Evolutionary conservation across 2,797 vertebrate genomes (phyloP), one percentile per base, ranked within the genome.

Genomic region (Denticeps clupeoides): DNA sequence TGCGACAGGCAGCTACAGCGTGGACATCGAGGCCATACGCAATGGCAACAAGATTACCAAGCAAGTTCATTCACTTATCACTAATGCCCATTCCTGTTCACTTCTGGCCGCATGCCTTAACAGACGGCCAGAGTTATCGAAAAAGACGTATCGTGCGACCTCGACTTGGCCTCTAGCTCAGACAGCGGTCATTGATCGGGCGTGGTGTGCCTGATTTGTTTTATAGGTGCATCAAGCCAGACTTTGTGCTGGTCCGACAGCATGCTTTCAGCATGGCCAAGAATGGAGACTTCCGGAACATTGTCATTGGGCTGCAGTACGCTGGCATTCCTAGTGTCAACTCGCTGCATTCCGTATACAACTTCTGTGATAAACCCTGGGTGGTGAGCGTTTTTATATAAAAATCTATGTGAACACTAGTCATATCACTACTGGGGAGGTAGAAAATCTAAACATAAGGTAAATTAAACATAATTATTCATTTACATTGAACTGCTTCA

Each of bases 341-440:
- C 80, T 87, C 89, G 32, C 60, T 93, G 61, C 90, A 90, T 70
- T 91, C 90, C 3, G 81, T 92, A 55, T 93, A 93, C 79, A 93
- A 91, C 75, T 93, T 93, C 75, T 93, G 90, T 60, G 88, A 92
- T 79, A 93, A 93, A 68, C 90, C 90, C 21, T 92, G 90, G 90
- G 86, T 93, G 87, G 90, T 90, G 69, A 82, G 89, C 75, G 49
- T 40, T 16, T 13, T 28, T 41, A 42, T 41, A 9, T 28, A 15
- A 11, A 4, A 5, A 7, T 31, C 9, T n/a, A 9, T 42, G 12
- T 27, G 1, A 10, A n/a, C n/a, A n/a, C n/a, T n/a, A n/a, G n/a
- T n/a, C n/a, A n/a, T n/a, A n/a, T n/a, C n/a, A n/a, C n/a, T n/a
- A n/a, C n/a, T n/a, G n/a, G n/a, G n/a, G n/a, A n/a, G n/a, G n/a